Conservation (phyloP, 2,797 vertebrate species). For the Oryzias dopingdopingensis region DNA sequence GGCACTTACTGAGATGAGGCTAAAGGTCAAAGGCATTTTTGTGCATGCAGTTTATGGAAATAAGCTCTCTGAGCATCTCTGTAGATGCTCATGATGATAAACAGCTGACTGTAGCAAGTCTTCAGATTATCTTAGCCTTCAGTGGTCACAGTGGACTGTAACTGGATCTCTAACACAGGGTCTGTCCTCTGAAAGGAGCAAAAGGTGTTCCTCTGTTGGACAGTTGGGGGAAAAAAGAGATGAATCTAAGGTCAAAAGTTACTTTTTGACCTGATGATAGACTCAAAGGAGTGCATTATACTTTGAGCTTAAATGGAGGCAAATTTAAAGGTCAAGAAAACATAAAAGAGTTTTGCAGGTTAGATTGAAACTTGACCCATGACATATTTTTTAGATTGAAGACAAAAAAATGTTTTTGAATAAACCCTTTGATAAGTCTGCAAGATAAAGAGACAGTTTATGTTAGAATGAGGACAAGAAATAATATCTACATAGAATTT, state of each 20-base stretch:
- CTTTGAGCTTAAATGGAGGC: constrained; percentile 1
- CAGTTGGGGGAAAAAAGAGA: constrained; percentile 28
- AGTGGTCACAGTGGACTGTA: constrained; percentile 34
- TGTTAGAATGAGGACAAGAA: too few species aligned
- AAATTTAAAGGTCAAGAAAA: constrained; percentile 5
- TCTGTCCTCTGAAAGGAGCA: constrained; percentile 35
- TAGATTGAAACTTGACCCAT: neutral
- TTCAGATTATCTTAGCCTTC: constrained; percentile 27
- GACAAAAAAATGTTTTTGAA: too few species aligned
- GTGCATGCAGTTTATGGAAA: constrained; percentile 23
- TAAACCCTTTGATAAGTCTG: too few species aligned
- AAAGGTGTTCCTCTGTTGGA: constrained; percentile 6
- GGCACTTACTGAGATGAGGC: constrained; percentile 21
- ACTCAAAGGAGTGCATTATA: constrained; percentile 3
- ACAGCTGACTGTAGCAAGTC: constrained; percentile 38
- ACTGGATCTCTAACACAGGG: constrained; percentile 45
- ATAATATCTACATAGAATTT: too few species aligned
- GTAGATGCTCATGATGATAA: constrained; percentile 43
- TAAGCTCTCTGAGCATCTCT: neutral
- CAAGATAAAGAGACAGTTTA: too few species aligned
- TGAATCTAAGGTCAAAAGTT: constrained; percentile 36
- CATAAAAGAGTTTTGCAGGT: neutral
- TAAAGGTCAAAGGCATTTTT: constrained; percentile 38
- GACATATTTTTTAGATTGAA: neutral
- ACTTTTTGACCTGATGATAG: constrained; percentile 19